A percentile compares a stretch with the other conserved stretches of the same genome.
Evolutionary conservation across 1,140 invertebrate genomes (phyloP).

Genomic region (Elysia chlorotica): DNA sequence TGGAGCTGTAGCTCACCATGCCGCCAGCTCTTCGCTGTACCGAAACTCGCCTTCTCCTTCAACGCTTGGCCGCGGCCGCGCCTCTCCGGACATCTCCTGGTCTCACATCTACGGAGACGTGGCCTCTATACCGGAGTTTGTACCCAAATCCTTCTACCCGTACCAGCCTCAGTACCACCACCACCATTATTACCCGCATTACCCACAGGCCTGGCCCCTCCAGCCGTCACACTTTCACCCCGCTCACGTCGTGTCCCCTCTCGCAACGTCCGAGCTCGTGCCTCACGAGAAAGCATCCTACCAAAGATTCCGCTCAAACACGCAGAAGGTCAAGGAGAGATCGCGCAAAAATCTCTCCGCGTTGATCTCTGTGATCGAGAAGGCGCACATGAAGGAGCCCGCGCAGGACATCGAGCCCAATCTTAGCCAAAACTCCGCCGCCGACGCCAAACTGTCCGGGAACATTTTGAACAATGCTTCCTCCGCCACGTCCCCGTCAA

Average conservation of each 20-base stretch:
- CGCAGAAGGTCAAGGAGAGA: constrained; percentile 22
- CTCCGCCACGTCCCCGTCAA: constrained; percentile 17
- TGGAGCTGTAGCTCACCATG: not conserved
- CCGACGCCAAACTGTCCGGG: constrained; percentile 32
- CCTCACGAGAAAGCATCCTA: not conserved
- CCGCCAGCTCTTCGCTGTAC: no score
- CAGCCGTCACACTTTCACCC: not conserved
- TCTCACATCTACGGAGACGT: constrained; percentile 25
- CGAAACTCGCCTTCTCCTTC: no score
- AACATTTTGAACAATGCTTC: constrained; percentile 48
- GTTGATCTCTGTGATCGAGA: constrained; percentile 56
- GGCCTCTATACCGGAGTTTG: constrained; percentile 31
- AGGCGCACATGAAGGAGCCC: constrained; percentile 50
- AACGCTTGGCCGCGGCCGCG: no score
- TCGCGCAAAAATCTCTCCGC: constrained; percentile 55
- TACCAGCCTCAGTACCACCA: constrained; percentile 6
- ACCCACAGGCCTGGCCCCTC: not conserved
- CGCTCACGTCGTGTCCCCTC: no score
- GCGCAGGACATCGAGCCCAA: constrained; percentile 36
- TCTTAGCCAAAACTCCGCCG: constrained; percentile 28
- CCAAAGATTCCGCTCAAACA: not conserved
- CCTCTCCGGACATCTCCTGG: no score
- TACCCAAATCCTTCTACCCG: constrained; percentile 22
- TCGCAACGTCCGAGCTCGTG: not conserved
- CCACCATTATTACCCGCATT: not conserved